Evolutionary conservation across 2,888 invertebrate species (phyloP), one percentile per base, ranked within the genome.

Genomic region (Sminthurinus aureus): DNA sequence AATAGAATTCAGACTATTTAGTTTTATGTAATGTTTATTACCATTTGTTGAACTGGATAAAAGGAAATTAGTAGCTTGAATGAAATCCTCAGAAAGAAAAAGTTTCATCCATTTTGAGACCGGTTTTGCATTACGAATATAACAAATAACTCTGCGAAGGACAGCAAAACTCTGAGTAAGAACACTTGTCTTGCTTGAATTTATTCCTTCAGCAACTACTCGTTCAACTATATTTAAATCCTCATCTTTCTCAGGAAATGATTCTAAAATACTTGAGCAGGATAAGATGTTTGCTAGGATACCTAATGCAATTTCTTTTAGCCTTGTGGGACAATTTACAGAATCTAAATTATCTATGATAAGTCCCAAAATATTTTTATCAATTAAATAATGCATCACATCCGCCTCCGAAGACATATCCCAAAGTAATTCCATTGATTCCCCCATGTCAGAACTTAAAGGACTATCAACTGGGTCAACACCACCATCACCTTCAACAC

Each of bases 221-320:
- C 91, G 13, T 94, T 90, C 78, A 94, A 90, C 79, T 8, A 92
- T 90, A 76, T 91, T 90, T 85, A 94, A 90, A 51, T 94, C 91
- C 51, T 92, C 91, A 18, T 93, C 91, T 88, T 93, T 92, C 24
- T 91, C 90, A 51, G 94, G 91, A 18, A 94, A 90, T 38, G 91
- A 91, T 80, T 91, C 90, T 22, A 94, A 92, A 2, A 93, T 92
- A 85, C 92, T 92, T 83, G 92, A 91, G 84, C 94, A 92, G 88
- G 94, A 94, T 85, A 94, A 94, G 93, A 97, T 94, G 90, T 97
- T 97, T 0, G 94, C 95, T 84, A 96, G 91, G 82, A 96, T 95
- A 9, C 97, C 97, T 20, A 97, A 91, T 66, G 96, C 91, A 87
- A 97, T 95, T 92, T 97, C 97, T 78, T 93, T 92, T 64, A 95